Evolutionary conservation across 2,797 vertebrate genomes (phyloP).

Genomic region (Adrianichthys oophorus): DNA sequence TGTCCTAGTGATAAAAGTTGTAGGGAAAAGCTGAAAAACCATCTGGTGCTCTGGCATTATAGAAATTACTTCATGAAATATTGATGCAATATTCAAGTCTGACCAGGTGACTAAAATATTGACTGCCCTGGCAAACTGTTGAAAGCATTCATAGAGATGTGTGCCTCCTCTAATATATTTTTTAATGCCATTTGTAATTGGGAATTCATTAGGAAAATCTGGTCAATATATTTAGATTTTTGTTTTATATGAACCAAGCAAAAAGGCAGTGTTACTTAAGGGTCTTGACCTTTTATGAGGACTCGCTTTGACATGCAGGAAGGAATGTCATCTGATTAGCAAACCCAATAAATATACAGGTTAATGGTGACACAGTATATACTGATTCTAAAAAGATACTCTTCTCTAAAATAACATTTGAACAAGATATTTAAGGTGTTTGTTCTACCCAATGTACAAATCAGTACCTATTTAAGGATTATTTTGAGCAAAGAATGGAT

Average conservation of each 20-base stretch:
- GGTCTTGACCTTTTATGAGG: conserved; percentile 70
- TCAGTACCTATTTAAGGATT: too few species aligned
- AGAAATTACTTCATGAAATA: conserved; percentile 52
- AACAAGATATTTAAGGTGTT: background rate
- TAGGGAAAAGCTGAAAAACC: conserved; percentile 31
- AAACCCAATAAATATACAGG: conserved; percentile 53
- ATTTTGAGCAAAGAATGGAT: too few species aligned
- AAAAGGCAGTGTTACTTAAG: conserved; percentile 61
- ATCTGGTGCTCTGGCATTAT: conserved; percentile 23
- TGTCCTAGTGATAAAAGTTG: conserved; percentile 48
- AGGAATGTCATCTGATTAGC: conserved; percentile 62
- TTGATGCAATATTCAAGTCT: conserved; percentile 62
- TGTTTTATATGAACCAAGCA: conserved; percentile 64
- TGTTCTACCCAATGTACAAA: too few species aligned
- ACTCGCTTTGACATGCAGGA: conserved; percentile 60
- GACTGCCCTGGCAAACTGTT: conserved; percentile 24
- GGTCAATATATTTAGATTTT: conserved; percentile 62
- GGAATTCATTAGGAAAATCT: conserved; percentile 40
- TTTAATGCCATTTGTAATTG: conserved; percentile 16
- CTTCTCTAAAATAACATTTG: conserved; percentile 17
- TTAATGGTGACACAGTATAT: conserved; percentile 51
- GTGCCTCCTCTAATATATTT: conserved; percentile 8
- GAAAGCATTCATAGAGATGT: conserved; percentile 21
- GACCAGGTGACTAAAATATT: conserved; percentile 53
- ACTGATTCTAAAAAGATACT: conserved; percentile 19